Evolutionary conservation across 2,888 invertebrate species (phyloP), one percentile per base, ranked within the genome.

Genomic region (Sinodicranocentrus sp.): DNA sequence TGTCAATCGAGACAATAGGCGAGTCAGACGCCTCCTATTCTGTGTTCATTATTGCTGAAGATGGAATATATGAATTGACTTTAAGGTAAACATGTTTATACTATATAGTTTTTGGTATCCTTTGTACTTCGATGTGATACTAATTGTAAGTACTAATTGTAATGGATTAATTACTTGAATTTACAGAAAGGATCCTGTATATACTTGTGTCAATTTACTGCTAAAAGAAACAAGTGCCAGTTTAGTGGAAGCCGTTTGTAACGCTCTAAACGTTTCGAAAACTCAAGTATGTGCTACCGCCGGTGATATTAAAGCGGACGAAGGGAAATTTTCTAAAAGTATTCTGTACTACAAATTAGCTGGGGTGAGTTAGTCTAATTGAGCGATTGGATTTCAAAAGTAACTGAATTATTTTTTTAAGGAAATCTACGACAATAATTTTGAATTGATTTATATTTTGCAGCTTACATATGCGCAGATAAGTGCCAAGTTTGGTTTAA

Each of bases 301-400:
- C 63, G 88, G 88, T 25, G 88, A 88, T 83, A 84, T 80, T 15
- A 82, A 85, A 33, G 83, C 88, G n/a, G 85, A 86, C 72, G 88
- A 88, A 79, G 88, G 88, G 52, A 87, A 87, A 61, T 88, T 87
- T 86, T 87, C 88, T 23, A 88, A 88, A 65, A 85, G 87, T 26
- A 87, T 88, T 75, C 71, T 88, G 25, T 88, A 85, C 67, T 88
- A 88, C 76, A 88, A 88, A 78, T 75, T 88, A 57, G 88, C 88
- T 57, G 88, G 88, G 76, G 88, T 88, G 72, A 59, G 77, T 25
- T 8, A 68, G 2, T 21, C 28, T 59, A 33, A n/a, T n/a, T n/a
- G n/a, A n/a, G n/a, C n/a, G n/a, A n/a, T n/a, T n/a, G n/a, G n/a
- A n/a, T n/a, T n/a, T n/a, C n/a, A n/a, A n/a, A n/a, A n/a, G n/a